These are phyloP conservation scores for Himantopus leucocephalus DNA, from an alignment of 2,113 vertebrate genomes.

Conservation along the genomic window DNA sequence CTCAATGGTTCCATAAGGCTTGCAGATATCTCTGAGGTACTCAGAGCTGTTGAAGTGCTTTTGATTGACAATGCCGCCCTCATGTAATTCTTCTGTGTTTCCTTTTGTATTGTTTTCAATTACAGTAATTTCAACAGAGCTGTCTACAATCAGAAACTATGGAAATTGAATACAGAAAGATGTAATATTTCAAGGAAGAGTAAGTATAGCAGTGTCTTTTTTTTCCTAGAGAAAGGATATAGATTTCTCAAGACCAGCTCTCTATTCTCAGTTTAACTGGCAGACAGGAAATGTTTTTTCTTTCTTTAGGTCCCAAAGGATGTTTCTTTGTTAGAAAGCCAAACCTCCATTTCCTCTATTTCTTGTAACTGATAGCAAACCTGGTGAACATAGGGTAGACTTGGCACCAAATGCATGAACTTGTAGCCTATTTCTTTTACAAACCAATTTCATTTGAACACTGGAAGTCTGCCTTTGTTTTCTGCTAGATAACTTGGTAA, in stretches of 20 bases:
- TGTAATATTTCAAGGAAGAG: not conserved
- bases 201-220: not conserved
- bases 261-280: conserved; percentile 1
- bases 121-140: not conserved
- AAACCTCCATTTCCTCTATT: conserved; percentile 36
- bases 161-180: conserved; percentile 24
- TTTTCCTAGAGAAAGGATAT: not conserved
- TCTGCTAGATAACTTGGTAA: not conserved
- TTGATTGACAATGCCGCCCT: not conserved
- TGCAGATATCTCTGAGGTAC: not conserved
- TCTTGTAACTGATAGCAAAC: conserved; percentile 7
- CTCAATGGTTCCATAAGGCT: not conserved
- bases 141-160: not conserved
- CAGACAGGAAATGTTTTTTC: conserved; percentile 18
- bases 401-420: conserved; percentile 10
- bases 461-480: conserved; percentile 27
- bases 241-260: not conserved
- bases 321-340: conserved; percentile 58
- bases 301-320: conserved; percentile 26
- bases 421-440: conserved; percentile 26
- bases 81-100: not conserved
- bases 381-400: conserved; percentile 25
- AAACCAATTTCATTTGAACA: not conserved
- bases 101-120: conserved; percentile 25
- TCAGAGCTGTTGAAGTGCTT: not conserved